Evolutionary conservation across 2,797 vertebrate species (phyloP), one percentile per base, ranked within the genome.

Genomic region (Peromyscus nudipes): DNA sequence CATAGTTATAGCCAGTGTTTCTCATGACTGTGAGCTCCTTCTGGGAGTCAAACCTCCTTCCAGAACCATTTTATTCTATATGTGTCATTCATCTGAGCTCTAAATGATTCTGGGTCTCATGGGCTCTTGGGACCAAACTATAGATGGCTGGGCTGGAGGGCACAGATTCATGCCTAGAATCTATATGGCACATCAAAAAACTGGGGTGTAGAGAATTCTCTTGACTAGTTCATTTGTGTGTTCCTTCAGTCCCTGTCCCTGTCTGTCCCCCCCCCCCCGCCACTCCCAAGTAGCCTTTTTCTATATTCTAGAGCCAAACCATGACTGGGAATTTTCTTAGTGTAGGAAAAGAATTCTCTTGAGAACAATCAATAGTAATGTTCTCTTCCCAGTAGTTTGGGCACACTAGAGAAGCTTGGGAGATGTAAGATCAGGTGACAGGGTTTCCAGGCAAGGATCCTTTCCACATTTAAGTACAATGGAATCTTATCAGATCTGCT

Each of bases 311-410:
- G 80, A 79, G 80, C 87, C 92, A 96, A 95, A 96, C 90, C 43
- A 85, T 64, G 91, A 94, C 23, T 92, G 19, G 64, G 31, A 97
- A 91, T 96, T 98, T 98, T 96, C 81, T 92, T 90, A 77, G 80
- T 91, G 49, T 95, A 52, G 29, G 21, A 97, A 91, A 65, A 87
- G 83, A 67, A 46, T 96, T 96, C 91, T 69, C 64, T 37, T 95
- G 71, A 64, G 89, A 89, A 29, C 83, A n/a, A 75, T 43, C 95
- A 62, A 37, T 71, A 95, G 1, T 90, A 75, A n/a, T 95, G 14
- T 64, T 88, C 27, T 95, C 14, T 80, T 93, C 29, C 40, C 52
- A 95, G 57, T 93, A 95, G 91, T 75, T 69, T 73, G 40, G n/a
- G 29, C 81, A 17, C 21, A 19, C 49, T 92, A 79, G 73, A 95